These are phyloP conservation scores for Zaprionus tsacasi DNA, from an alignment of 1,140 invertebrate species.

Conservation along the genomic window DNA sequence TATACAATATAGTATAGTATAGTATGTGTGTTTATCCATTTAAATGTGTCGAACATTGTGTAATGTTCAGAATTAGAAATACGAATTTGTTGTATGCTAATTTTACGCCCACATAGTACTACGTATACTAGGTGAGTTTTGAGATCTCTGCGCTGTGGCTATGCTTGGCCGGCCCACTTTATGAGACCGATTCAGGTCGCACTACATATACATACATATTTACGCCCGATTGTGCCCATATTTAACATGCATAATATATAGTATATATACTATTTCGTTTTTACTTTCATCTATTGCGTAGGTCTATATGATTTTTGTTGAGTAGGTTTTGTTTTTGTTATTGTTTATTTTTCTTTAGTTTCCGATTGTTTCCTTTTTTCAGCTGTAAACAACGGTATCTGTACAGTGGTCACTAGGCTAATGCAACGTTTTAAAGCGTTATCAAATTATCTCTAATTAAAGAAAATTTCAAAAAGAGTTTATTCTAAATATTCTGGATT, in stretches of 20 bases:
- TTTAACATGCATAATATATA: slow-evolving; percentile 3
- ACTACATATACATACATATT: no score
- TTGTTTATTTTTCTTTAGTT: not conserved
- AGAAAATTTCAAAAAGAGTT: no score
- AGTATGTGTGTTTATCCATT: slow-evolving; percentile 2
- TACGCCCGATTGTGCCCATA: slow-evolving; percentile 5
- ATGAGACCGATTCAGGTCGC: not conserved
- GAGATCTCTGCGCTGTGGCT: slow-evolving; percentile 5
- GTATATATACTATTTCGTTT: slow-evolving; percentile 2
- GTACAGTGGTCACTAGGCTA: no score
- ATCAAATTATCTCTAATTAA: no score
- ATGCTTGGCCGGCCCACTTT: slow-evolving; percentile 10
- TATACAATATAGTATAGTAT: slow-evolving; percentile 3
- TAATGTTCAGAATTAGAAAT: slow-evolving; percentile 54
- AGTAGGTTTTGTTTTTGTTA: slow-evolving; percentile 25
- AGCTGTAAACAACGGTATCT: slow-evolving; percentile 24
- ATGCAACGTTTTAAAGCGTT: no score
- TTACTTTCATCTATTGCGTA: slow-evolving; percentile 33
- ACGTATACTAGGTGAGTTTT: not conserved
- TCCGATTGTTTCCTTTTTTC: not conserved
- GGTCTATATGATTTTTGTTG: slow-evolving; percentile 38
- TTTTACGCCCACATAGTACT: slow-evolving; percentile 33
- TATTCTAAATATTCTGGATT: no score
- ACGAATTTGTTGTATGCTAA: slow-evolving; percentile 31
- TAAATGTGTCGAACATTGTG: slow-evolving; percentile 41